These are phyloP conservation scores for Rallus crepitans DNA, from an alignment of 2,797 vertebrate species.

Conservation along the genomic window DNA sequence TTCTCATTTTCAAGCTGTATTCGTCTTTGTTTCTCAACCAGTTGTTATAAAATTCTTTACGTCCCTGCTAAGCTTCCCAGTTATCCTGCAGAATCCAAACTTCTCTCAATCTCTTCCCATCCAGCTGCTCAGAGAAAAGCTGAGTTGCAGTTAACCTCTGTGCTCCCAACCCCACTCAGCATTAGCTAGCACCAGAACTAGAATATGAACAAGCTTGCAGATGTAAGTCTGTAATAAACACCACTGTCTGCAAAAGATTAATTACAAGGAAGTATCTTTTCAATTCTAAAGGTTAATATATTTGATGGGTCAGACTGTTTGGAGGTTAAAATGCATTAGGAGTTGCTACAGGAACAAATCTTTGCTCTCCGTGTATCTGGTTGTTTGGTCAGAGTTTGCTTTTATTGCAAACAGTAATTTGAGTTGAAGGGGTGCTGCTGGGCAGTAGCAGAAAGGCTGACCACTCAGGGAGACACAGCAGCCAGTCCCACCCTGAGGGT, in stretches of 20 bases:
- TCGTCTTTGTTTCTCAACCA: constrained; percentile 7
- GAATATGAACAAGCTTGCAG: background rate
- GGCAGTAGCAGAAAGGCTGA: background rate
- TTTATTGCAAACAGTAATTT: background rate
- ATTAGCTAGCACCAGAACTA: background rate
- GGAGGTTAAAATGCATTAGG: background rate
- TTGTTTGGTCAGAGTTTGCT: background rate
- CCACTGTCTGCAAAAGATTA: background rate
- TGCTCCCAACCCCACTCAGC: background rate
- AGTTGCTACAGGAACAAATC: background rate
- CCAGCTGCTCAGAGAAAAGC: constrained; percentile 12
- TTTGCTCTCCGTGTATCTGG: background rate
- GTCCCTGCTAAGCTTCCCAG: background rate
- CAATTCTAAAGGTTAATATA: background rate
- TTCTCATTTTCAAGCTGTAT: background rate
- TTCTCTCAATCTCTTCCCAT: background rate
- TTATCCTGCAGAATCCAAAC: background rate
- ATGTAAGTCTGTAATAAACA: background rate
- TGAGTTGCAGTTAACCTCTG: background rate
- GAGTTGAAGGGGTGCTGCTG: background rate
- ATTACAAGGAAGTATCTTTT: background rate
- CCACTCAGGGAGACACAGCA: background rate
- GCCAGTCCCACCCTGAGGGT: background rate
- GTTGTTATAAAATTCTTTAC: background rate
- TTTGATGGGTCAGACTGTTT: background rate